Conservation (phyloP, 92 coral and sea anemone species). For the Epizoanthus illoricatus region DNA sequence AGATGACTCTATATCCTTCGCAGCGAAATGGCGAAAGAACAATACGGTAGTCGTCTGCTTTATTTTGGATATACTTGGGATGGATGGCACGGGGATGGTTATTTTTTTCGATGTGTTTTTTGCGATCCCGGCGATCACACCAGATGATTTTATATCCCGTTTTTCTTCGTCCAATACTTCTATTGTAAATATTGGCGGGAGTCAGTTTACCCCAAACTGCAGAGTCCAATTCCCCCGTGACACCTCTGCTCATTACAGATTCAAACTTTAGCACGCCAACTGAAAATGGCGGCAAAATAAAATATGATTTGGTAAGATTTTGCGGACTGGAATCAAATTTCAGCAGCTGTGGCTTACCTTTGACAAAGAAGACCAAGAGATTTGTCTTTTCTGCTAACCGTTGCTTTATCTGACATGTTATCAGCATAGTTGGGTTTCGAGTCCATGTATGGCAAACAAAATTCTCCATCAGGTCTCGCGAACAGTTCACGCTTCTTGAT, state of each 20-base stretch:
- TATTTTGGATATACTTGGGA: no score
- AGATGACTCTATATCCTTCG: no score
- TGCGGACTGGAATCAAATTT: conserved; percentile 13
- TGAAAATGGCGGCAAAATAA: conserved; percentile 79
- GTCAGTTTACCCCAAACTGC: neutral
- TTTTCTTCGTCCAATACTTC: no score
- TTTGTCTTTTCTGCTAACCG: conserved; percentile 92
- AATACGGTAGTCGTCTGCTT: no score
- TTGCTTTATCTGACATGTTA: conserved; percentile 63
- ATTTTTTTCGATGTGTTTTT: no score
- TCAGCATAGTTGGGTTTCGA: conserved; percentile 40
- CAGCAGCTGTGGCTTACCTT: conserved; percentile 64
- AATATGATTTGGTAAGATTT: conserved; percentile 9
- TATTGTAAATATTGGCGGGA: no score
- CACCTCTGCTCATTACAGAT: conserved; percentile 49
- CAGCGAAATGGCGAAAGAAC: no score
- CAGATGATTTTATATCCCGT: no score
- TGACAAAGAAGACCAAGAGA: conserved; percentile 98
- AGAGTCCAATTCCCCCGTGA: conserved; percentile 29
- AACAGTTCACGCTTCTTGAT: conserved; percentile 89
- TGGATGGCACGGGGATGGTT: no score
- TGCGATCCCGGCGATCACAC: no score
- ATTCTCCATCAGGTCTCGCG: conserved; percentile 53
- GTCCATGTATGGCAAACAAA: conserved; percentile 52
- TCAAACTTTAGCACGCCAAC: conserved; percentile 63